Evolutionary conservation across 30 jellyfish, hydroid and myxozoan species (phyloP).

Genomic region (Aurelia sp.): DNA sequence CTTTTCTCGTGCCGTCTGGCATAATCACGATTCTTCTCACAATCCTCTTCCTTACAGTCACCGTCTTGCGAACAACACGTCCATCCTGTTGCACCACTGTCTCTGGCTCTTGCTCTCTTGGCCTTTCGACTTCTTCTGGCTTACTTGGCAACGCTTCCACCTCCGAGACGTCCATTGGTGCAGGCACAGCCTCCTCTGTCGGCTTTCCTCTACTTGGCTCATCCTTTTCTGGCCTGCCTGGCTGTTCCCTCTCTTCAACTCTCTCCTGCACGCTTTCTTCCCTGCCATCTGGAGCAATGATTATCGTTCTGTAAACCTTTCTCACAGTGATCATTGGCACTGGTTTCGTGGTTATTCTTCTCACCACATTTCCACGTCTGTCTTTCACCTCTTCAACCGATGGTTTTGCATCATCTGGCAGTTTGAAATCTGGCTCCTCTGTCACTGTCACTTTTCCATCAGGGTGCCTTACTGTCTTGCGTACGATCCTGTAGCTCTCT

Average conservation of each 20-base stretch:
- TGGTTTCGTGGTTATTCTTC: conserved; percentile 61
- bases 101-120: conserved; percentile 33
- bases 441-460: conserved; percentile 72
- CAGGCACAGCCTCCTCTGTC: conserved; percentile 10
- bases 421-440: conserved; percentile 70
- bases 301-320: conserved; percentile 57
- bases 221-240: background rate
- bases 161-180: background rate
- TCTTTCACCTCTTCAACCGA: conserved; percentile 46
- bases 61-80: conserved; percentile 62
- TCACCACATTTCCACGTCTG: conserved; percentile 51
- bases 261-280: conserved; percentile 64
- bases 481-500: conserved; percentile 51
- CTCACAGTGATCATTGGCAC: conserved; percentile 51
- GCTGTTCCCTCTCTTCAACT: conserved; percentile 56
- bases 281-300: conserved; percentile 55
- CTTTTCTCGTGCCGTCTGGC: conserved; percentile 79
- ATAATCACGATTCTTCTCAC: conserved; percentile 50
- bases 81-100: conserved; percentile 41
- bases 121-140: background rate
- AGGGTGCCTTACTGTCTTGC: conserved; percentile 54
- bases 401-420: conserved; percentile 65
- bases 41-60: conserved; percentile 69
- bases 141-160: background rate
- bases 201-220: conserved; percentile 18